These are phyloP conservation scores for Nasalis larvatus DNA, from an alignment of 2,113 vertebrate species.

Conservation along the genomic window DNA sequence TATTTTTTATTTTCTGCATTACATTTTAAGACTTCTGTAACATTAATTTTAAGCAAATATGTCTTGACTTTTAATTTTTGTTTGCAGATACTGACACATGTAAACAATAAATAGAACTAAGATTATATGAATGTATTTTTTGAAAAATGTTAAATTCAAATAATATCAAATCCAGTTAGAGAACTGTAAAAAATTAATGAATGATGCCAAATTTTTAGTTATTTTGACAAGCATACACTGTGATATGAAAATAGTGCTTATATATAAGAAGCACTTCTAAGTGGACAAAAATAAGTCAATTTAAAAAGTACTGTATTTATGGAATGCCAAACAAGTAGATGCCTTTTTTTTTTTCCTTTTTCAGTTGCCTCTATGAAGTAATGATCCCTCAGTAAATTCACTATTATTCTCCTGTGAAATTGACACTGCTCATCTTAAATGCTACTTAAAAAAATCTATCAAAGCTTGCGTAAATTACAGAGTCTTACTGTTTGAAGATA, in stretches of 20 bases:
- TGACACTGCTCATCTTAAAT: constrained; percentile 59
- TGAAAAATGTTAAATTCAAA: neutral
- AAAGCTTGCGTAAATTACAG: constrained; percentile 67
- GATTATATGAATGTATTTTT: neutral
- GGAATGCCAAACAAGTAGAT: neutral
- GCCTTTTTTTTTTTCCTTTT: constrained; percentile 45
- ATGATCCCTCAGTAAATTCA: constrained; percentile 43
- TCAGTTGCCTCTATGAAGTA: constrained; percentile 36
- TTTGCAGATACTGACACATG: neutral
- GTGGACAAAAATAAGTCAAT: neutral
- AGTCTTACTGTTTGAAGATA: constrained; percentile 54
- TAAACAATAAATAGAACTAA: neutral
- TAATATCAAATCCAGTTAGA: neutral
- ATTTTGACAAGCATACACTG: neutral
- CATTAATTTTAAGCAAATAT: neutral
- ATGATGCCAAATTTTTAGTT: neutral
- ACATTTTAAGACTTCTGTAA: neutral
- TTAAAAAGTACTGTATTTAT: neutral
- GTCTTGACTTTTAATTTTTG: accelerated
- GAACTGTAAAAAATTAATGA: neutral
- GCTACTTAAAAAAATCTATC: constrained; percentile 48
- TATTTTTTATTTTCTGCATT: neutral
- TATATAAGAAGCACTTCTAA: neutral
- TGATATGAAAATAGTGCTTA: neutral
- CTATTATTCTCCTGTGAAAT: constrained; percentile 57